Conservation (phyloP, 2,797 vertebrate genomes). For the Loris lydekkerianus region DNA sequence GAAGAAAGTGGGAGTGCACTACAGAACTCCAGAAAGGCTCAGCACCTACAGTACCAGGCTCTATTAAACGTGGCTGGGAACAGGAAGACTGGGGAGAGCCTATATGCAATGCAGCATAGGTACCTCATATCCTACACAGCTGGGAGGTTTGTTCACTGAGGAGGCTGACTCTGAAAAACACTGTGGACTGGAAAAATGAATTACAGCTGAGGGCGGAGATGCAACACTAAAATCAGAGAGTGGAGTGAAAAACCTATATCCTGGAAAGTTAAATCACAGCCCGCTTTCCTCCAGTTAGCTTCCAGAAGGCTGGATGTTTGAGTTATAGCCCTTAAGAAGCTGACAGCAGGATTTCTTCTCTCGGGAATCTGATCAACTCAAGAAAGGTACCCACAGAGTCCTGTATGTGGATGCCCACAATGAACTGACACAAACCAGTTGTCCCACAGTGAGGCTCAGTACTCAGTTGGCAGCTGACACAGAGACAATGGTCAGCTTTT, state of each 20-base stretch:
- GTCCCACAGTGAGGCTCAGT: background rate
- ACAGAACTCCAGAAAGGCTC: background rate
- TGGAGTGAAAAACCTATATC: background rate
- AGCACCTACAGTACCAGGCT: rapidly evolving
- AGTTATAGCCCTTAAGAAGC: background rate
- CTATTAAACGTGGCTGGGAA: background rate
- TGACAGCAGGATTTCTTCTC: background rate
- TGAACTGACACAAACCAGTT: background rate
- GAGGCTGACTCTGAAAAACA: background rate
- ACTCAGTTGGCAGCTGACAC: background rate
- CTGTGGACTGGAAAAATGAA: background rate
- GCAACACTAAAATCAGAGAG: background rate
- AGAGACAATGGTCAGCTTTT: background rate
- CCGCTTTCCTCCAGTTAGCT: background rate
- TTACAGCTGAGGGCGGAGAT: background rate
- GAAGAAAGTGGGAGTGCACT: background rate
- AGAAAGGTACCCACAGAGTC: background rate
- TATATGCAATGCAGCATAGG: rapidly evolving
- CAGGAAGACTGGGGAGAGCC: background rate
- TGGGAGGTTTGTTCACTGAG: background rate
- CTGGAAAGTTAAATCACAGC: background rate
- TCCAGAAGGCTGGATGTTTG: background rate
- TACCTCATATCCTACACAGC: background rate
- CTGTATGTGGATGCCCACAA: background rate
- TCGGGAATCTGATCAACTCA: background rate